A percentile compares a stretch with the other conserved stretches of the same genome.
phyloP scores from a whole-genome alignment of 2,113 vertebrate genomes.

The Neotoma lepida region DNA sequence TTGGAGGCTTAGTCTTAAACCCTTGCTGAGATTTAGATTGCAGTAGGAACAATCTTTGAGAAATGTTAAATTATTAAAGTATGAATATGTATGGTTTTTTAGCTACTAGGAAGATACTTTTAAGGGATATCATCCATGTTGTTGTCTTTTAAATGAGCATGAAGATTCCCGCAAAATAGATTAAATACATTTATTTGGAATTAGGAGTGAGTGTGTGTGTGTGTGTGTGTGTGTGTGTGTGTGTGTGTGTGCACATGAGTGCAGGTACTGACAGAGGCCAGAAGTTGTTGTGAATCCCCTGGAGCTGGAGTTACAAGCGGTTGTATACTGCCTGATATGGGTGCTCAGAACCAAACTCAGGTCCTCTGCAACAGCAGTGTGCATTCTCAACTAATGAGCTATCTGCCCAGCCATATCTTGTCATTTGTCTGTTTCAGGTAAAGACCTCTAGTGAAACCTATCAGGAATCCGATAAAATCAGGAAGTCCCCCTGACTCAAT shows the following conservation, averaged over 20 bases:
- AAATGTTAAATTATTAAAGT: neutral
- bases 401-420: too few species aligned
- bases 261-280: neutral
- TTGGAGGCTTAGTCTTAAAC: neutral
- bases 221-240: neutral
- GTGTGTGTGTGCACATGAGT: neutral
- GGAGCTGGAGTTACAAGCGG: neutral
- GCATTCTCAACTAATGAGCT: neutral
- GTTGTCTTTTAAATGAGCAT: neutral
- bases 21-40: too few species aligned
- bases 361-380: neutral
- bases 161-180: neutral
- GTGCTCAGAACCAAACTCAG: neutral
- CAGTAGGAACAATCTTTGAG: neutral
- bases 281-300: neutral
- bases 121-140: neutral
- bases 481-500: neutral
- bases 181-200: neutral
- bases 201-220: neutral
- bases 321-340: neutral
- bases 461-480: neutral
- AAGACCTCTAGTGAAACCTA: neutral
- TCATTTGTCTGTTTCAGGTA: neutral
- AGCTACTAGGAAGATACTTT: neutral
- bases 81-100: neutral